Conservation (phyloP, 2,797 vertebrate genomes). For the Enteromius unitaeniatus region DNA sequence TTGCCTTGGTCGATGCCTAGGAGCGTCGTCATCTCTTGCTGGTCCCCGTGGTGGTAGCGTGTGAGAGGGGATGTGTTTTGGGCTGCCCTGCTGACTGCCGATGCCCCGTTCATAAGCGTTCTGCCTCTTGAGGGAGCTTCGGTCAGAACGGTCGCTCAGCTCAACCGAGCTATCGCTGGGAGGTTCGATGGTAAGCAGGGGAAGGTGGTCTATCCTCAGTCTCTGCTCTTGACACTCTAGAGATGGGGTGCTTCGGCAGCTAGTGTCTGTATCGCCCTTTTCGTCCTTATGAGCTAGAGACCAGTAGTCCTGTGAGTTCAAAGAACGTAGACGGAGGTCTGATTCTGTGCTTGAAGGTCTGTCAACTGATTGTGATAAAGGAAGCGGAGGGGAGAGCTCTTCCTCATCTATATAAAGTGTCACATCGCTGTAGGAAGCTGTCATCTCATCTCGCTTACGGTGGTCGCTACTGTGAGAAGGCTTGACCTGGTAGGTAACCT, state of each 20-base stretch:
- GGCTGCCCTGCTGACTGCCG: slow-evolving; percentile 87
- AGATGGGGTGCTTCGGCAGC: slow-evolving; percentile 92
- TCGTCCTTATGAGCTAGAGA: slow-evolving; percentile 90
- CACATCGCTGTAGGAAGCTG: slow-evolving; percentile 94
- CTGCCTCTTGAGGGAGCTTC: slow-evolving; percentile 89
- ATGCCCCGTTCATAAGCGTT: slow-evolving; percentile 82
- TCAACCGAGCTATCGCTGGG: slow-evolving; percentile 96
- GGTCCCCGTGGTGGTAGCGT: slow-evolving; percentile 82
- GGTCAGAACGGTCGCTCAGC: slow-evolving; percentile 92
- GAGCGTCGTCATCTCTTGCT: slow-evolving; percentile 84
- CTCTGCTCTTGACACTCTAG: slow-evolving; percentile 90
- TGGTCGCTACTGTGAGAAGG: slow-evolving; percentile 78
- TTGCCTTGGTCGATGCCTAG: slow-evolving; percentile 80
- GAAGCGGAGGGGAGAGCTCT: slow-evolving; percentile 91
- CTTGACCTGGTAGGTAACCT: slow-evolving; percentile 77
- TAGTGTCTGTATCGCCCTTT: slow-evolving; percentile 90
- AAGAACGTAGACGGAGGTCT: slow-evolving; percentile 84
- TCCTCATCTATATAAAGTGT: slow-evolving; percentile 97
- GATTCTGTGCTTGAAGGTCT: slow-evolving; percentile 88
- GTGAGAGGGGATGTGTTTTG: slow-evolving; percentile 83
- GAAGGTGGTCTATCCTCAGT: slow-evolving; percentile 88
- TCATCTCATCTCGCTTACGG: slow-evolving; percentile 92
- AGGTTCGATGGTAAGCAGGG: slow-evolving; percentile 91
- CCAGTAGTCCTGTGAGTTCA: slow-evolving; percentile 92
- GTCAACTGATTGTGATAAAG: slow-evolving; percentile 84